A percentile compares a stretch with the other conserved stretches of the same genome.
Evolutionary conservation across 2,797 vertebrate species (phyloP).

Genomic region (Australoheros facetus): DNA sequence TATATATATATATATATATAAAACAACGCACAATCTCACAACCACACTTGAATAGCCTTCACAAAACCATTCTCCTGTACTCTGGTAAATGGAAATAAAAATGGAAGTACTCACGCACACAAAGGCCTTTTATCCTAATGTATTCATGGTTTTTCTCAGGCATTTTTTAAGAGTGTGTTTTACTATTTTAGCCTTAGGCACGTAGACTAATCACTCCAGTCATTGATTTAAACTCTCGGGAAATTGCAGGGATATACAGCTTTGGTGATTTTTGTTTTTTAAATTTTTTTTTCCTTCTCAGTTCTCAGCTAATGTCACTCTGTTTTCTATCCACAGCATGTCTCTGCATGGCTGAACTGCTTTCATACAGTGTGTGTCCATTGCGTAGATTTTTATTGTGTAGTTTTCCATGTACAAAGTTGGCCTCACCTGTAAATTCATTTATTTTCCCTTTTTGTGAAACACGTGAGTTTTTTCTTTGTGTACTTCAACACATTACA

Average conservation of each 20-base stretch:
- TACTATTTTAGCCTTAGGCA: conserved; percentile 43
- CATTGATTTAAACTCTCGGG: conserved; percentile 69
- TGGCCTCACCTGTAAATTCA: conserved; percentile 32
- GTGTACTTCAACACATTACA: conserved; percentile 41
- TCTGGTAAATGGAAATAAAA: conserved; percentile 20
- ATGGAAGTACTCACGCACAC: conserved; percentile 18
- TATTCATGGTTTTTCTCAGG: conserved; percentile 71
- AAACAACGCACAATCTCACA: conserved; percentile 63
- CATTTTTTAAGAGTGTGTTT: conserved; percentile 54
- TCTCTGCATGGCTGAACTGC: conserved; percentile 50
- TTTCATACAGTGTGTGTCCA: conserved; percentile 49
- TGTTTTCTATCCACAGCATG: conserved; percentile 43
- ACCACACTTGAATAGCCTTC: conserved; percentile 55
- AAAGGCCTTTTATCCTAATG: conserved; percentile 62
- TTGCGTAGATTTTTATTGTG: conserved; percentile 22
- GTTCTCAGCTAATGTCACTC: conserved; percentile 23
- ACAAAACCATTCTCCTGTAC: conserved; percentile 38
- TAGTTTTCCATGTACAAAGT: conserved; percentile 31
- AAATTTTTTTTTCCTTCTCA: neutral
- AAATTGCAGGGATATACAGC: conserved; percentile 62
- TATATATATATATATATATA: neutral
- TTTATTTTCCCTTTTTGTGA: conserved; percentile 16
- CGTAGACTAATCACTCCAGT: conserved; percentile 40
- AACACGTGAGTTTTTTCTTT: neutral
- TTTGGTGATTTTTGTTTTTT: conserved; percentile 25